Evolutionary conservation across 2,113 vertebrate species (phyloP).

Genomic region (Cinclus mexicanus): DNA sequence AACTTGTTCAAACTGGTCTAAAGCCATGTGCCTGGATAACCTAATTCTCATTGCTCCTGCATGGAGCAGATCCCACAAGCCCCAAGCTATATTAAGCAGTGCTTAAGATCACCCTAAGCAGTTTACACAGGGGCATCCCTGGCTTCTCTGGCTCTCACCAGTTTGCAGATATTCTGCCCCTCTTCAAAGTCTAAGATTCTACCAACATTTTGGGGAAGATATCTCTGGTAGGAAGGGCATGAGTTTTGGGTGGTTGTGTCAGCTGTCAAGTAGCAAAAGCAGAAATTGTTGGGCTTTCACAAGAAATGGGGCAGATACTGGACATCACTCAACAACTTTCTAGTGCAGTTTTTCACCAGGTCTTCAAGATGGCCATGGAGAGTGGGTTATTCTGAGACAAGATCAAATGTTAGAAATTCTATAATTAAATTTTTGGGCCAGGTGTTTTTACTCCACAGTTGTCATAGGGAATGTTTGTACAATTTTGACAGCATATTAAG

Average conservation of each 20-base stretch:
- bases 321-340: background rate
- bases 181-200: background rate
- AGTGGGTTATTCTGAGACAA: conserved; percentile 73
- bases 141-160: background rate
- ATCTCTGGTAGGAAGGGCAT: fast-evolving
- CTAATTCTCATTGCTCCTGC: background rate
- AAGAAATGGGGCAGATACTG: conserved; percentile 53
- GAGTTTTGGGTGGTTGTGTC: background rate
- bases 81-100: background rate
- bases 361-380: conserved; percentile 27
- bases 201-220: background rate
- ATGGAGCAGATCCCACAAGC: background rate
- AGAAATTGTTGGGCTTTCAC: background rate
- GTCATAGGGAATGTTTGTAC: background rate
- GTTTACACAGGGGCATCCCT: background rate
- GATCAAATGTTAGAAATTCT: background rate
- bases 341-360: conserved; percentile 35
- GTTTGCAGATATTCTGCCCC: background rate
- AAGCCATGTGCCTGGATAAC: background rate
- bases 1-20: background rate
- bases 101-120: conserved; percentile 32
- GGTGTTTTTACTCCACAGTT: background rate
- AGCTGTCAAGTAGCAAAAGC: background rate
- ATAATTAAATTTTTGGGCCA: background rate
- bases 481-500: background rate